A percentile compares a stretch with the other conserved stretches of the same genome.
phyloP scores from a whole-genome alignment of 1,140 invertebrate species.

The Chironomus striatipennis region DNA sequence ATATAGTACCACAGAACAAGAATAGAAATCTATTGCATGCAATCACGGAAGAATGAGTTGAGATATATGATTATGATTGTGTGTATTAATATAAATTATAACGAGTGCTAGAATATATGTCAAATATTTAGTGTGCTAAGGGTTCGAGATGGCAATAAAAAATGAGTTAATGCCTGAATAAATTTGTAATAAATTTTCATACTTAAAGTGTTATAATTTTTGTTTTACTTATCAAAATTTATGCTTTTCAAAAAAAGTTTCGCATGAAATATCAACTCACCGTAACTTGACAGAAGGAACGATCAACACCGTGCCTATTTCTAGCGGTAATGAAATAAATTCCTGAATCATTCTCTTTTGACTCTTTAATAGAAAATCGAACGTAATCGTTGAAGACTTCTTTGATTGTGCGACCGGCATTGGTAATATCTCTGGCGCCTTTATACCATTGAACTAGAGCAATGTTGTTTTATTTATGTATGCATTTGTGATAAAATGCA shows the following conservation, averaged over 20 bases:
- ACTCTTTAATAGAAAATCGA: constrained; percentile 78
- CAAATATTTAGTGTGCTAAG: not conserved
- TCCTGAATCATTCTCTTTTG: constrained; percentile 76
- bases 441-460: constrained; percentile 77
- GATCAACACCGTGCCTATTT: constrained; percentile 80
- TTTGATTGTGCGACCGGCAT: constrained; percentile 63
- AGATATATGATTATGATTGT: too few relatives aligned
- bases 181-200: constrained; percentile 15
- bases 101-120: too few relatives aligned
- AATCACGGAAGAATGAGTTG: not conserved
- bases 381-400: constrained; percentile 77
- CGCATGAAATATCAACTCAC: constrained; percentile 41
- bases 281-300: constrained; percentile 73
- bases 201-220: not conserved
- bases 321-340: constrained; percentile 90
- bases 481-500: constrained; percentile 23
- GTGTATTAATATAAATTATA: too few relatives aligned
- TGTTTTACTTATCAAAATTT: not conserved
- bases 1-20: too few relatives aligned
- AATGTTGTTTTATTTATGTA: not conserved
- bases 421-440: constrained; percentile 71
- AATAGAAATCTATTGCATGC: not conserved
- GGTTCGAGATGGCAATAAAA: not conserved
- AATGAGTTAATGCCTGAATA: constrained; percentile 2
- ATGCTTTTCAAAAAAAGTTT: not conserved